phyloP scores from a whole-genome alignment of 2,797 vertebrate genomes.

The Molossus molossus region DNA sequence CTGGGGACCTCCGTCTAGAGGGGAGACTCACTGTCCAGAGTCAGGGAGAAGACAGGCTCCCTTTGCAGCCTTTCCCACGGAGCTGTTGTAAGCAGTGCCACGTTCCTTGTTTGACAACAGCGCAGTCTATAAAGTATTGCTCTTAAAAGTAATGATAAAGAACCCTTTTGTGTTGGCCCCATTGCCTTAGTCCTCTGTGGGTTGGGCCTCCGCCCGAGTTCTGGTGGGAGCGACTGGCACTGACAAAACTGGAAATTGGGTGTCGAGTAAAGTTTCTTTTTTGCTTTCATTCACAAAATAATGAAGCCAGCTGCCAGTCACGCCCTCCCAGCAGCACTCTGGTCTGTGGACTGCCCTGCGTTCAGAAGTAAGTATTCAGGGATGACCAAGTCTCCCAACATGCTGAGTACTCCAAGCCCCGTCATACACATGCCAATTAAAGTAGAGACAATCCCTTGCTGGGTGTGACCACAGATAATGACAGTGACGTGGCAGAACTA shows the following conservation, averaged over 20 bases:
- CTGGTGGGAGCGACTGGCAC: conserved; percentile 63
- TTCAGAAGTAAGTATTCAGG: conserved; percentile 86
- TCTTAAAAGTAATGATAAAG: not conserved
- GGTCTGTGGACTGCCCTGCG: conserved; percentile 75
- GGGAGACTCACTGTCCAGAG: not conserved
- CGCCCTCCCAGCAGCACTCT: conserved; percentile 87
- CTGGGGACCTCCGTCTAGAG: not conserved
- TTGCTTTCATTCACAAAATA: conserved; percentile 81
- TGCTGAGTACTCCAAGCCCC: conserved; percentile 69
- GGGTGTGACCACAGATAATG: conserved; percentile 54
- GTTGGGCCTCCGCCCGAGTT: conserved; percentile 78
- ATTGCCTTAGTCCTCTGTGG: conserved; percentile 85
- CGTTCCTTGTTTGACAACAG: conserved; percentile 74
- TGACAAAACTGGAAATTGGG: conserved; percentile 20
- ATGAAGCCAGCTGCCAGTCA: conserved; percentile 86
- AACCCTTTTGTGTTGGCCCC: conserved; percentile 72
- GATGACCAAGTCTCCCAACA: conserved; percentile 81
- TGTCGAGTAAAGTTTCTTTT: conserved; percentile 81
- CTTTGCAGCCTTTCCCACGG: conserved; percentile 59
- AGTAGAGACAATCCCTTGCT: conserved; percentile 34
- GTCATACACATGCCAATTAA: conserved; percentile 49
- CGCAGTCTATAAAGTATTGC: conserved; percentile 75
- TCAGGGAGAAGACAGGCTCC: conserved; percentile 9
- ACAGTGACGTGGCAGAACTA: conserved; percentile 19
- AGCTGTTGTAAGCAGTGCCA: conserved; percentile 80